These are phyloP conservation scores for Hyla sarda DNA, from an alignment of 2,113 vertebrate genomes.

Conservation along the genomic window DNA sequence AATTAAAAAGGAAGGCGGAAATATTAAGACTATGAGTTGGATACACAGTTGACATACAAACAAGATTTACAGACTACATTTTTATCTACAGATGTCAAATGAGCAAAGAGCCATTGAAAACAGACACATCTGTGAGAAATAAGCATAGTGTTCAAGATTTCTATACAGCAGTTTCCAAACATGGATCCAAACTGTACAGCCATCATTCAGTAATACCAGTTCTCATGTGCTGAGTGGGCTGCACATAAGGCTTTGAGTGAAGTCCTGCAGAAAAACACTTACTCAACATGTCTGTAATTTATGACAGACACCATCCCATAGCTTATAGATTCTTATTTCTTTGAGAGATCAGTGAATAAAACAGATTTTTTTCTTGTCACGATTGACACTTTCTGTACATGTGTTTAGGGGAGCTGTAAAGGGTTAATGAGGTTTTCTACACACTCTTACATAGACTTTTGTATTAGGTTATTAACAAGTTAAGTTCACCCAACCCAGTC, in stretches of 20 bases:
- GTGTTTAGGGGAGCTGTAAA: too few species aligned
- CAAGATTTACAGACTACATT: constrained; percentile 54
- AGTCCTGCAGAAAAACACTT: neutral
- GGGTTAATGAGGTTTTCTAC: too few species aligned
- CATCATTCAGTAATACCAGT: constrained; percentile 12
- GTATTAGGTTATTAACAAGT: too few species aligned
- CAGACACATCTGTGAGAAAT: constrained; percentile 57
- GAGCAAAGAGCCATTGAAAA: constrained; percentile 45
- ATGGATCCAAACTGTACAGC: constrained; percentile 16
- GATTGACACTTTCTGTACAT: too few species aligned
- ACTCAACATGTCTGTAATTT: neutral
- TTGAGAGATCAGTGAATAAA: neutral
- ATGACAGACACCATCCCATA: neutral
- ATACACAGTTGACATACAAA: constrained; percentile 45
- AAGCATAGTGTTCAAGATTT: constrained; percentile 48
- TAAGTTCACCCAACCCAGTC: too few species aligned
- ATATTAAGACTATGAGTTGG: constrained; percentile 38
- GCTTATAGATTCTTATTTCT: neutral
- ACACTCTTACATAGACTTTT: too few species aligned
- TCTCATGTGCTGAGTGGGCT: constrained; percentile 15
- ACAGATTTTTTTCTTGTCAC: too few species aligned
- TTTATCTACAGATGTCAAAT: constrained; percentile 50
- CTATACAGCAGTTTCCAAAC: neutral
- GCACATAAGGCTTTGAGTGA: neutral
- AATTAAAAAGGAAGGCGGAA: constrained; percentile 37